These are phyloP conservation scores for Adela reaumurella DNA, from an alignment of 2,888 invertebrate genomes.

Conservation along the genomic window DNA sequence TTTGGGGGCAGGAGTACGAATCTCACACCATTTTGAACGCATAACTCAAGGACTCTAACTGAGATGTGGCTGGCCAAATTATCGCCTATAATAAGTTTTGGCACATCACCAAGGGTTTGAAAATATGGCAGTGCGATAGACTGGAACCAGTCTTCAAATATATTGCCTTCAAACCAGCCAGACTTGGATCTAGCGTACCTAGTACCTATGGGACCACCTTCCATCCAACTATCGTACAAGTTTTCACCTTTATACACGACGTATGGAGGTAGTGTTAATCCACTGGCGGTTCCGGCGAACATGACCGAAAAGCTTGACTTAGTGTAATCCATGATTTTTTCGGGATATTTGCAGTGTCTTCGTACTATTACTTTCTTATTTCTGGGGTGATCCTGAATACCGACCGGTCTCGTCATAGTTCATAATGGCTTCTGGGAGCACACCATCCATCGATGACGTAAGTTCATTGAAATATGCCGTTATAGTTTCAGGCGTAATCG, in stretches of 20 bases:
- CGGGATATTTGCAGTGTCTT: constrained; percentile 17
- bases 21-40: constrained; percentile 18
- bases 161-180: constrained; percentile 18
- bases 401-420: too few species aligned
- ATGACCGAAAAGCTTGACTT: constrained; percentile 19
- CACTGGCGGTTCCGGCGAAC: constrained; percentile 20
- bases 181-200: constrained; percentile 19
- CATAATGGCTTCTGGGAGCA: too few species aligned
- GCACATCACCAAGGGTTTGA: constrained; percentile 12
- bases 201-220: constrained; percentile 18
- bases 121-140: constrained; percentile 14
- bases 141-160: constrained; percentile 18
- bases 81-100: constrained; percentile 24
- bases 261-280: constrained; percentile 20
- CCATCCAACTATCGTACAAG: constrained; percentile 20
- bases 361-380: constrained; percentile 6
- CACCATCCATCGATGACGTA: too few species aligned
- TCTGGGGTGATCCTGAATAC: too few species aligned
- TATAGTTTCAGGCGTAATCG: too few species aligned
- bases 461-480: too few species aligned
- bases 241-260: constrained; percentile 23
- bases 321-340: constrained; percentile 15
- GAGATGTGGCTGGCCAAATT: constrained; percentile 21
- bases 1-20: constrained; percentile 19
- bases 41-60: constrained; percentile 15